phyloP scores from a whole-genome alignment of 2,797 vertebrate species.

The Hydrolagus colliei region DNA sequence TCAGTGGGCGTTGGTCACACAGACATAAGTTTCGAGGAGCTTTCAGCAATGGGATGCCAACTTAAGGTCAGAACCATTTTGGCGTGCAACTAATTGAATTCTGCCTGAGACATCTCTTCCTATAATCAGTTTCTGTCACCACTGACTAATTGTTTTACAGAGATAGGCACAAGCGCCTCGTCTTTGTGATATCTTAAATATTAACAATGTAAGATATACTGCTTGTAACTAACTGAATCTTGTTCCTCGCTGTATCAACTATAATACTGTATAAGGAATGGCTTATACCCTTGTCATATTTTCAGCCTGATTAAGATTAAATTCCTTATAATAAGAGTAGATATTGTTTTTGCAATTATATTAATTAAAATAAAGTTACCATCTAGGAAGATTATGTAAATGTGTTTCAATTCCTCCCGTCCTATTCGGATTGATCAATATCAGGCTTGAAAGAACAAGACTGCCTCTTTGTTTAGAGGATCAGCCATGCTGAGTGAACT shows the following conservation, averaged over 20 bases:
- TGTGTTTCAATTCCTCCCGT: neutral
- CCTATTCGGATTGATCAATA: neutral
- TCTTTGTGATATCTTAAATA: constrained; percentile 25
- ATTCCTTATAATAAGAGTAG: neutral
- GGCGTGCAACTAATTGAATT: neutral
- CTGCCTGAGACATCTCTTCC: neutral
- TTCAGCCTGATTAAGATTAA: constrained; percentile 3
- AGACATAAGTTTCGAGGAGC: neutral
- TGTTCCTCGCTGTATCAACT: neutral
- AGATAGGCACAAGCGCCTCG: constrained; percentile 2
- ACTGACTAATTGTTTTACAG: constrained; percentile 11
- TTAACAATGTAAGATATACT: constrained; percentile 8
- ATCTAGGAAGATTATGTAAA: neutral
- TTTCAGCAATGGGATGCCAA: neutral
- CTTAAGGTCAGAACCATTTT: constrained; percentile 2
- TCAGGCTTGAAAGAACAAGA: neutral
- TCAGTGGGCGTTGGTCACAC: neutral
- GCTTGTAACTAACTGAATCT: constrained; percentile 27
- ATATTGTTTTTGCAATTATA: neutral
- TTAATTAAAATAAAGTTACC: neutral
- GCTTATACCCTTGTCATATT: neutral
- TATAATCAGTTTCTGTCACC: constrained; percentile 12
- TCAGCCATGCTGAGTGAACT: neutral
- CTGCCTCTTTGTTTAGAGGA: neutral
- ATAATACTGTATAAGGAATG: neutral